Conservation (phyloP, 1,140 invertebrate species). For the Drosophila insularis region DNA sequence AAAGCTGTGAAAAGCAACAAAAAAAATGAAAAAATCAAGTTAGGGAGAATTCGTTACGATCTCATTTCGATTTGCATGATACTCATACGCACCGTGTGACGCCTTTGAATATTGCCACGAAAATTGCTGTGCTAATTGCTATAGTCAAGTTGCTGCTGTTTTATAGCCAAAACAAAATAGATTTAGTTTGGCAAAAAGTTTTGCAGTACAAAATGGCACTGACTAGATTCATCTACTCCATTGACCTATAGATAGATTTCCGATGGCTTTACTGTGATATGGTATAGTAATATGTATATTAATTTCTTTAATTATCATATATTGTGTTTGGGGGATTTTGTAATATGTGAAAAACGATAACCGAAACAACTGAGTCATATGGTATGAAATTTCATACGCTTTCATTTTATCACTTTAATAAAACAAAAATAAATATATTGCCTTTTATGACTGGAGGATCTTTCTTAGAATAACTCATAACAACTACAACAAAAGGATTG, state of each 20-base stretch:
- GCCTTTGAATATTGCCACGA: background rate
- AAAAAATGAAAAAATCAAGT: slow-evolving; percentile 28
- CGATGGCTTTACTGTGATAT: too few species aligned
- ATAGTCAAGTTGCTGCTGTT: background rate
- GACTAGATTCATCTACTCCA: too few species aligned
- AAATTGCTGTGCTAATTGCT: slow-evolving; percentile 60
- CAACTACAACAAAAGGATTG: too few species aligned
- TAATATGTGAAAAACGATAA: background rate
- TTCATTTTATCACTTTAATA: slow-evolving; percentile 27
- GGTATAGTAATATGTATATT: background rate
- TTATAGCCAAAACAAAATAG: background rate
- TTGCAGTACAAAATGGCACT: too few species aligned
- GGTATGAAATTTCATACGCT: slow-evolving; percentile 25
- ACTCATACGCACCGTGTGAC: slow-evolving; percentile 58
- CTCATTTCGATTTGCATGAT: slow-evolving; percentile 76
- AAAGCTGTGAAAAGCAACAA: slow-evolving; percentile 43
- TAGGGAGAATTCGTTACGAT: slow-evolving; percentile 65
- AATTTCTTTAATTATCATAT: background rate
- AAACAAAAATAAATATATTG: slow-evolving; percentile 2
- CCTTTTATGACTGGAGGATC: background rate
- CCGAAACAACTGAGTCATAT: background rate
- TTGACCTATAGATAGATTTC: slow-evolving; percentile 32
- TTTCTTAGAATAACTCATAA: background rate
- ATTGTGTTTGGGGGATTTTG: slow-evolving; percentile 1
- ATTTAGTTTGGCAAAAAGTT: background rate